Conservation (phyloP, 2,113 vertebrate genomes). For the Toxotes chatareus region DNA sequence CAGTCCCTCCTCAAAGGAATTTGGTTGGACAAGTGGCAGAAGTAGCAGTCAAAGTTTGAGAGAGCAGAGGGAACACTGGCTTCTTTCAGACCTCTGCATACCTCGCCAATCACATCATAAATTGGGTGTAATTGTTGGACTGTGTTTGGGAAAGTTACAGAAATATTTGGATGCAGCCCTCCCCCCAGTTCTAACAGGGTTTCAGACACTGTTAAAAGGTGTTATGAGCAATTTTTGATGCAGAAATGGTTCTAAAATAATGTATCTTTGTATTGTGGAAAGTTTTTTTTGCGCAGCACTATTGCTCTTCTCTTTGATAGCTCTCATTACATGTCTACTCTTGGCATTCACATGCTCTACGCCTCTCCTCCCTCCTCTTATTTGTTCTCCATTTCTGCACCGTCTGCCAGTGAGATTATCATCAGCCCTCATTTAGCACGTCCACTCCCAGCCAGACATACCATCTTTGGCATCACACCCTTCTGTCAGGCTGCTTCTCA, state of each 20-base stretch:
- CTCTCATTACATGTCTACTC: constrained; percentile 49
- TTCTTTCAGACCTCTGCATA: not conserved
- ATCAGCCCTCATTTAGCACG: constrained; percentile 68
- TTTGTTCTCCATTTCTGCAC: constrained; percentile 71
- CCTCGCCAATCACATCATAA: not conserved
- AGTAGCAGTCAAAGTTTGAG: no score
- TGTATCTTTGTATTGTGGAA: not conserved
- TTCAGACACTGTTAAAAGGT: not conserved
- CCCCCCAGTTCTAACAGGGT: no score
- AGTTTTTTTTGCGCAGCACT: not conserved
- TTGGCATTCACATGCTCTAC: constrained; percentile 32
- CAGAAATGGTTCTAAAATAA: constrained; percentile 15
- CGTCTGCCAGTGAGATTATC: constrained; percentile 73
- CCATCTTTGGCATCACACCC: constrained; percentile 71
- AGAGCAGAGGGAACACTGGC: no score
- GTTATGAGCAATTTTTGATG: not conserved
- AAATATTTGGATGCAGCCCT: not conserved
- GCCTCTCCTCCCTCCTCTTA: constrained; percentile 45
- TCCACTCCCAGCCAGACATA: constrained; percentile 60
- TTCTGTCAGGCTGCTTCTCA: constrained; percentile 63
- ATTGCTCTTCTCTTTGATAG: constrained; percentile 15
- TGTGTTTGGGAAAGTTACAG: not conserved
- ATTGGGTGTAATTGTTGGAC: not conserved
- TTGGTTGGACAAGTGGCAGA: no score
- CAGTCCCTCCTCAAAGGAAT: no score